Conservation (phyloP, 1,140 invertebrate species). For the Mactra quadrangularis region DNA sequence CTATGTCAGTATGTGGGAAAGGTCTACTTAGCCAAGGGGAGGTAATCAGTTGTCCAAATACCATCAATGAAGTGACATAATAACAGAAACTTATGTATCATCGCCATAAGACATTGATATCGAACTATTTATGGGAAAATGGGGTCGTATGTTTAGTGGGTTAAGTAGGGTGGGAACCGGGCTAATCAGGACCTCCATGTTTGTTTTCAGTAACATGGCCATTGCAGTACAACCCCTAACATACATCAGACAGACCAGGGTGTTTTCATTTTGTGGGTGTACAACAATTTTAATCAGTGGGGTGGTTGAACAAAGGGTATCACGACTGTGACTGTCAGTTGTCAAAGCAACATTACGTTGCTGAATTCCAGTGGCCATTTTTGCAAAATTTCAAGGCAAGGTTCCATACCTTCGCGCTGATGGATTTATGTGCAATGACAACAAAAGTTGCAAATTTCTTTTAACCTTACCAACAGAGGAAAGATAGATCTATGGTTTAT, state of each 20-base stretch:
- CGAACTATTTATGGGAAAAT: too few relatives aligned
- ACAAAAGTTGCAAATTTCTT: constrained; percentile 7
- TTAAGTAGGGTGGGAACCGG: constrained; percentile 7
- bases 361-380: constrained; percentile 49
- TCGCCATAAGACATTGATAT: too few relatives aligned
- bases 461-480: constrained; percentile 7
- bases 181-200: constrained; percentile 13
- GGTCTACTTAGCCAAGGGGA: too few relatives aligned
- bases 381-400: constrained; percentile 26
- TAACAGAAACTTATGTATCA: too few relatives aligned
- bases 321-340: constrained; percentile 17
- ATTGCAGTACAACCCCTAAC: not conserved
- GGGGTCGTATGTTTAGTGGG: too few relatives aligned
- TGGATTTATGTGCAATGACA: constrained; percentile 4
- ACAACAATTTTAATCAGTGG: not conserved
- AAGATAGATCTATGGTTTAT: constrained; percentile 10
- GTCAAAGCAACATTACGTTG: constrained; percentile 28
- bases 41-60: too few relatives aligned
- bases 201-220: constrained; percentile 6
- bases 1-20: too few relatives aligned
- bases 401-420: not conserved
- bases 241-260: too few relatives aligned
- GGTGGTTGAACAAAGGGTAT: not conserved
- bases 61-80: too few relatives aligned
- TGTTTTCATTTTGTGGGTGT: not conserved